These are phyloP conservation scores for Heliconius ethilla DNA, from an alignment of 2,888 invertebrate species.

Conservation along the genomic window DNA sequence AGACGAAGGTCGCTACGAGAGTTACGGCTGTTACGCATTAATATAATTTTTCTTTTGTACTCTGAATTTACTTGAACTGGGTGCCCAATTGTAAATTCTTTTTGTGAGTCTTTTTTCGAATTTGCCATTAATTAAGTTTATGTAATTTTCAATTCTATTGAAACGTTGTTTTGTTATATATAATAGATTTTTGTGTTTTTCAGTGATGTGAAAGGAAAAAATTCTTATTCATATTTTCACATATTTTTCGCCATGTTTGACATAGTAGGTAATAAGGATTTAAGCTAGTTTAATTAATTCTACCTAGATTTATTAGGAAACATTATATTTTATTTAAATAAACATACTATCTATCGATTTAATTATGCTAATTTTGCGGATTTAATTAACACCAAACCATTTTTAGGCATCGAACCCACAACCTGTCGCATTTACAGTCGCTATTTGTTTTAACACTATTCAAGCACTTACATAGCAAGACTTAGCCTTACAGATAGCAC, in stretches of 20 bases:
- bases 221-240: neutral
- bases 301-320: no score
- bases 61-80: constrained; percentile 50
- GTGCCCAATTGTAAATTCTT: constrained; percentile 37
- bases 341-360: no score
- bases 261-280: neutral
- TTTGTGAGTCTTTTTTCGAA: constrained; percentile 36
- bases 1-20: constrained; percentile 56
- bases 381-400: no score
- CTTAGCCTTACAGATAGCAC: no score
- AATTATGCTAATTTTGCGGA: no score
- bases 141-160: constrained; percentile 19
- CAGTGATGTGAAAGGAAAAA: neutral
- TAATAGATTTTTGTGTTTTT: neutral
- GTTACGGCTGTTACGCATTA: constrained; percentile 61
- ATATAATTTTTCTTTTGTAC: constrained; percentile 62
- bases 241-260: neutral
- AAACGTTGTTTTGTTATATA: constrained; percentile 4
- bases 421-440: no score
- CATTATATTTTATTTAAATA: no score
- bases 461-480: no score
- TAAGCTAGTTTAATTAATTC: no score
- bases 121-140: constrained; percentile 28
- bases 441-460: no score
- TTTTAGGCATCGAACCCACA: no score